These are phyloP conservation scores for Amazonetta brasiliensis DNA, from an alignment of 2,797 vertebrate genomes.

Conservation along the genomic window DNA sequence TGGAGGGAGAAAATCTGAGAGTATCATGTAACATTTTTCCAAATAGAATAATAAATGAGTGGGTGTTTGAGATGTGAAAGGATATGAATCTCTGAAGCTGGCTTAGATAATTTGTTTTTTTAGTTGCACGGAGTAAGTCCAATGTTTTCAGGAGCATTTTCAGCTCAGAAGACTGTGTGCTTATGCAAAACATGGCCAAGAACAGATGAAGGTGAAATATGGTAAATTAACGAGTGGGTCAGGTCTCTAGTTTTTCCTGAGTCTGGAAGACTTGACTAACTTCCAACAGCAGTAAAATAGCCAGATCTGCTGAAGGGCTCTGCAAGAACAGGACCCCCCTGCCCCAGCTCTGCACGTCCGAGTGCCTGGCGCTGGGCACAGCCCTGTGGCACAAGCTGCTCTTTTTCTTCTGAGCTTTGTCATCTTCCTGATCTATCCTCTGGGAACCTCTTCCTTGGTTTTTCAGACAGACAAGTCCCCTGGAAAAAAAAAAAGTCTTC, in stretches of 20 bases:
- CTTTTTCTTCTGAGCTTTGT: background rate
- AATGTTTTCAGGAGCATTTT: background rate
- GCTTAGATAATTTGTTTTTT: background rate
- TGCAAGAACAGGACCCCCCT: background rate
- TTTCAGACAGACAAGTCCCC: background rate
- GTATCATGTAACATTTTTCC: slow-evolving; percentile 5
- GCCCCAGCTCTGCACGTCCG: background rate
- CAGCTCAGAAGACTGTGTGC: background rate
- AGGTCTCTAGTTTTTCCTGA: background rate
- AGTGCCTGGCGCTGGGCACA: fast-evolving
- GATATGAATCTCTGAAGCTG: background rate
- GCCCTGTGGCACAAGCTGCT: background rate
- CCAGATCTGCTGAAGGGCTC: background rate
- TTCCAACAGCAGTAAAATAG: background rate
- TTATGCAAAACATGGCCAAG: background rate
- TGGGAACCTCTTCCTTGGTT: background rate
- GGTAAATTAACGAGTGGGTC: background rate
- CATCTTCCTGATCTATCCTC: fast-evolving
- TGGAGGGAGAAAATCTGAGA: slow-evolving; percentile 10
- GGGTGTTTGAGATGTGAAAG: slow-evolving; percentile 11
- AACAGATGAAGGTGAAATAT: background rate
- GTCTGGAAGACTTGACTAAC: background rate
- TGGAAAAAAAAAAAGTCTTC: background rate
- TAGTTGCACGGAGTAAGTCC: background rate
- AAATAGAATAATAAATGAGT: slow-evolving; percentile 46